Percentiles rank a stretch among this genome's conserved stretches.
Conservation (phyloP, 2,113 vertebrate genomes). For the Gobiocypris rarus region DNA sequence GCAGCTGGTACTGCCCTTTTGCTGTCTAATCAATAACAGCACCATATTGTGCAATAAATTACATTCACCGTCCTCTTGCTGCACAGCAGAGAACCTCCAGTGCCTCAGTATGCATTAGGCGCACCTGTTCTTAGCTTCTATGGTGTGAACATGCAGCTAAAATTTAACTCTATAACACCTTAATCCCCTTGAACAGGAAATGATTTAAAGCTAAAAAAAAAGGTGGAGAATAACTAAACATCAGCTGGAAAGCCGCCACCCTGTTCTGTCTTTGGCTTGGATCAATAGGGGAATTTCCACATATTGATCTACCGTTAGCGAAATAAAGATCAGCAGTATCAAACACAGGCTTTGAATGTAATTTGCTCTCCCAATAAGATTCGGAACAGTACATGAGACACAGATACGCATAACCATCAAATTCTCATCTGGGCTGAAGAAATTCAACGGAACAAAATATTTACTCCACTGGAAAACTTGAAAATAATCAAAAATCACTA, state of each 20-base stretch:
- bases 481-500: slow-evolving; percentile 2
- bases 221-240: slow-evolving; percentile 52
- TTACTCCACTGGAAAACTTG: background rate
- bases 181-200: slow-evolving; percentile 53
- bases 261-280: slow-evolving; percentile 56
- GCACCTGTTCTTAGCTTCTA: slow-evolving; percentile 46
- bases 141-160: slow-evolving; percentile 28
- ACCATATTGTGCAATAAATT: slow-evolving; percentile 65
- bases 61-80: slow-evolving; percentile 56
- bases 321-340: slow-evolving; percentile 68
- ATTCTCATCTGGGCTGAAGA: slow-evolving; percentile 10
- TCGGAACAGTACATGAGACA: slow-evolving; percentile 48
- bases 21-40: slow-evolving; percentile 62
- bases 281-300: slow-evolving; percentile 72
- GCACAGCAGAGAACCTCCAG: slow-evolving; percentile 43
- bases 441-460: background rate
- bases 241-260: slow-evolving; percentile 51
- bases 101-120: slow-evolving; percentile 48
- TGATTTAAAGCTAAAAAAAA: slow-evolving; percentile 52
- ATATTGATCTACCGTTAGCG: slow-evolving; percentile 66
- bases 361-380: slow-evolving; percentile 55
- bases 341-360: slow-evolving; percentile 61
- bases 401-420: slow-evolving; percentile 45
- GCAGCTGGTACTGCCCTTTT: slow-evolving; percentile 57
- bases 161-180: slow-evolving; percentile 54